A percentile compares a stretch with the other conserved stretches of the same genome.
Conservation (phyloP, 2,888 invertebrate species). For the Dioctria linearis region DNA sequence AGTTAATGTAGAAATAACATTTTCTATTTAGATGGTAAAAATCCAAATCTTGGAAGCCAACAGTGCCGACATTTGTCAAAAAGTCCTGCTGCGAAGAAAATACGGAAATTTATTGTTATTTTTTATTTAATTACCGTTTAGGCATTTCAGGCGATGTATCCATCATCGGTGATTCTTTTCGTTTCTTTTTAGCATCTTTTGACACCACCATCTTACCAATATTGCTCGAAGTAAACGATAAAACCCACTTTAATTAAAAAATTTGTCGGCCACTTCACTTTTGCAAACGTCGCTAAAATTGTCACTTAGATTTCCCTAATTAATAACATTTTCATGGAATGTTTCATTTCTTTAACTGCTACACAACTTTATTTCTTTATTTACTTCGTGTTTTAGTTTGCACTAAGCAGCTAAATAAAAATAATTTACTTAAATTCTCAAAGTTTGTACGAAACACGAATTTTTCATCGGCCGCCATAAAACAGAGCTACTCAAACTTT, state of each 20-base stretch:
- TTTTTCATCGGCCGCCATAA: conserved; percentile 53
- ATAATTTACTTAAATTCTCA: conserved; percentile 16
- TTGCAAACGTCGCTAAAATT: conserved; percentile 58
- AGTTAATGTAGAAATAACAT: neutral
- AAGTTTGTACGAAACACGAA: conserved; percentile 55
- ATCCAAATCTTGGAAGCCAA: conserved; percentile 3
- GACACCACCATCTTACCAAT: conserved; percentile 70
- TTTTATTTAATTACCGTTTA: conserved; percentile 66
- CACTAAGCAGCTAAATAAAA: neutral
- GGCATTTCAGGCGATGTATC: conserved; percentile 71
- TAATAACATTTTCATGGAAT: conserved; percentile 22
- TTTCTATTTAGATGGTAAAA: conserved; percentile 20
- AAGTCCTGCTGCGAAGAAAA: conserved; percentile 6
- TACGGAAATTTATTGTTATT: neutral
- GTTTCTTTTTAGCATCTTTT: conserved; percentile 68
- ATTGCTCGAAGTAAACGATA: conserved; percentile 9
- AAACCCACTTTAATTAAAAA: conserved; percentile 4
- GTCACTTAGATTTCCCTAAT: conserved; percentile 39
- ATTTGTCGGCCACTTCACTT: conserved; percentile 53
- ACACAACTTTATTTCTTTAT: neutral
- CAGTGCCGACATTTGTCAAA: conserved; percentile 54
- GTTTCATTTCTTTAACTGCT: neutral
- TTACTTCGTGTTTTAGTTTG: neutral
- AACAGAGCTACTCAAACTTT: conserved; percentile 50
- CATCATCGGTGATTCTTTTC: conserved; percentile 68